Evolutionary conservation across 2,797 vertebrate genomes (phyloP).

Genomic region (Synanceia verrucosa): DNA sequence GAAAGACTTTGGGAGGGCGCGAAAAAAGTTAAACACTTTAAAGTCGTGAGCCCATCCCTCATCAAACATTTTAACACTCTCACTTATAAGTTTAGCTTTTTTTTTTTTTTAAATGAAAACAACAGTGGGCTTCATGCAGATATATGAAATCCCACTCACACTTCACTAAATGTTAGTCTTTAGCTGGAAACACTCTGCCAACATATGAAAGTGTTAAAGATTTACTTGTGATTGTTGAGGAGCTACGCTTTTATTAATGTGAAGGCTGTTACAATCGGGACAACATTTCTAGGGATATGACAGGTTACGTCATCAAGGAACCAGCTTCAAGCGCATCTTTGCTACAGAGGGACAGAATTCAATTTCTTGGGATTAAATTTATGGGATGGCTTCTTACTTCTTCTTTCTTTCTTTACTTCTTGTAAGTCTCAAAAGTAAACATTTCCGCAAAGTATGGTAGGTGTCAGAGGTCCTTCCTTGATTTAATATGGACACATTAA

Average conservation of each 20-base stretch:
- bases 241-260: background rate
- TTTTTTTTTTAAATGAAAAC: slow-evolving; percentile 26
- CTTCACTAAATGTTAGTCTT: slow-evolving; percentile 16
- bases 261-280: background rate
- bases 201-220: slow-evolving; percentile 30
- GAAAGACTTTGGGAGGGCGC: slow-evolving; percentile 57
- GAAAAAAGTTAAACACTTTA: slow-evolving; percentile 38
- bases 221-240: slow-evolving; percentile 42
- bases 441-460: background rate
- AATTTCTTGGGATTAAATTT: background rate
- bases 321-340: background rate
- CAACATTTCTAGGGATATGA: slow-evolving; percentile 4
- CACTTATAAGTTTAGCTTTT: slow-evolving; percentile 47
- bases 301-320: background rate
- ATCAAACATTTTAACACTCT: slow-evolving; percentile 65
- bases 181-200: slow-evolving; percentile 19
- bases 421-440: background rate
- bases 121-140: slow-evolving; percentile 44
- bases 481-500: too few relatives aligned
- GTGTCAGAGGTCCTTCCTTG: background rate
- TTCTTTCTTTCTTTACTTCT: background rate
- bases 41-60: slow-evolving; percentile 58
- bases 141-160: slow-evolving; percentile 36
- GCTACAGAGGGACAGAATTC: background rate
- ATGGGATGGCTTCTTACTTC: background rate